Base-by-base conservation (phyloP, 2,888 invertebrate species). In the Clostera curtula region DNA sequence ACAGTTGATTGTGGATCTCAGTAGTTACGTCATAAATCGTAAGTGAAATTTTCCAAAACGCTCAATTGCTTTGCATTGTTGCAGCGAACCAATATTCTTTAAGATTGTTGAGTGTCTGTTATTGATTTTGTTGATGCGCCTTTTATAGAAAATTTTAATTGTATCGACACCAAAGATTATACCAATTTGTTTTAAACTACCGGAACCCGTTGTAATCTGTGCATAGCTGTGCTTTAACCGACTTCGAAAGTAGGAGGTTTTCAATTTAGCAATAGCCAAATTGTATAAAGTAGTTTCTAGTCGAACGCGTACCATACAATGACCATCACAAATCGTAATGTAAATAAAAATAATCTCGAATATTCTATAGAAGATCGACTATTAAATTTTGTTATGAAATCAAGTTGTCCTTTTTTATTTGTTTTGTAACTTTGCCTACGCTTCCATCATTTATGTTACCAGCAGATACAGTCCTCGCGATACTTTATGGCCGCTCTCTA, bases 1-100 rank as follows among this genome's bases (percentile, higher is more conserved):
- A 71, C 75, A 77, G 65, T 64, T 77, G 82, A 77, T 77, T 83
- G 80, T 79, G 71, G 79, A 80, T 80, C 80, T 82, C 82, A 80
- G 61, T 76, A 76, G 72, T 46, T 65, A 65, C 51, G 55, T 65
- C 65, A 65, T 68, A n/a, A n/a, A 65, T 61, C 53, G 44, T 74
- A 71, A 74, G 71, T 69, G 49, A 47, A 36, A 25, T 43, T 49
- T 47, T 49, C 43, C 47, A 40, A 49, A 15, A 46, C 41, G 49
- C 50, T 49, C 49, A 49, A 51, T 40, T 49, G 39, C 50, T 38
- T 49, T 49, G 50, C 49, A 50, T 41, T 50, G 41, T 43, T 42
- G 36, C 48, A 53, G 43, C 46, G 42, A 71, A 72, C 64, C 71
- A 72, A 75, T 74, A 70, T 77, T 72, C 70, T 70, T 48, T 63